These are phyloP conservation scores for Uropsilus gracilis DNA, from an alignment of 2,113 vertebrate genomes.

Conservation along the genomic window DNA sequence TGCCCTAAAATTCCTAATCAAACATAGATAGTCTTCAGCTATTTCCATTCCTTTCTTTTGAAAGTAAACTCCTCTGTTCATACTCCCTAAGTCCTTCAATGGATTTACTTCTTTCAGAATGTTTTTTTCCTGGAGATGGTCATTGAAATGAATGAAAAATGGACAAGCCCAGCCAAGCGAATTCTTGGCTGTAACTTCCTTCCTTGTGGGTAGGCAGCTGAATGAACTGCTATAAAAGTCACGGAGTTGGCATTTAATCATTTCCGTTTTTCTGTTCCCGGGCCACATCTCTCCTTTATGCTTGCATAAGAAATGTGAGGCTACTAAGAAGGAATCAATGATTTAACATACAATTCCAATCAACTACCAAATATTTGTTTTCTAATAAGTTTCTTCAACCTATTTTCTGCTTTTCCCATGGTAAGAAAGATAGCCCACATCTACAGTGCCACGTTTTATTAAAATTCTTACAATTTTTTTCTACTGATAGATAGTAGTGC, in stretches of 20 bases:
- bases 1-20: neutral
- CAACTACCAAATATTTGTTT: neutral
- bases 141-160: constrained; percentile 75
- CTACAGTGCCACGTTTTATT: neutral
- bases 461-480: neutral
- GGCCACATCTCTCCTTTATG: constrained; percentile 54
- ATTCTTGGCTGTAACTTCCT: constrained; percentile 77
- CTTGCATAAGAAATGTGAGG: constrained; percentile 66
- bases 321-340: constrained; percentile 63
- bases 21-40: neutral
- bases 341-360: constrained; percentile 7
- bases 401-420: neutral
- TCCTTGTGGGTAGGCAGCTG: constrained; percentile 82
- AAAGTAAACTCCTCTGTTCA: neutral
- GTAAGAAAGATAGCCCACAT: neutral
- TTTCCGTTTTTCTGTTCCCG: constrained; percentile 74
- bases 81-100: constrained; percentile 34
- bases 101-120: constrained; percentile 61
- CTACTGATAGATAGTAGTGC: neutral
- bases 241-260: constrained; percentile 77
- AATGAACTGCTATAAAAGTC: constrained; percentile 78
- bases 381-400: neutral
- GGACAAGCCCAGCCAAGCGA: constrained; percentile 79
- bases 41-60: constrained; percentile 49
- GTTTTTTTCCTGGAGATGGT: constrained; percentile 72